Conservation (phyloP, 2,888 invertebrate species). For the Campopleginae sp. region DNA sequence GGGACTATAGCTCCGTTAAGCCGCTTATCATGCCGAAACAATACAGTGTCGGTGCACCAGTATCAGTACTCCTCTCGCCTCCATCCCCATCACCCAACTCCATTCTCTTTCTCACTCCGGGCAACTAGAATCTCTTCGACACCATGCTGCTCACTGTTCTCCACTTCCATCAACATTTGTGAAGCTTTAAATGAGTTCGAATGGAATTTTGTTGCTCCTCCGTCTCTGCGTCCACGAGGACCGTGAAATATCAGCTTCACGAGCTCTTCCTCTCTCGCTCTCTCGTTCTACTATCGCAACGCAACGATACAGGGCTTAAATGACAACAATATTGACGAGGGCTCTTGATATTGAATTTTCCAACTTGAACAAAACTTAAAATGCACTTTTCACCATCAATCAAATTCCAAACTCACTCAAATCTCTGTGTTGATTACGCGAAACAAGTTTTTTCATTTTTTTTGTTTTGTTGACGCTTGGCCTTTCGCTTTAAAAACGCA, state of each 20-base stretch:
- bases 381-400: not conserved
- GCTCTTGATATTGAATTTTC: not conserved
- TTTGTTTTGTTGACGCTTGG: not conserved
- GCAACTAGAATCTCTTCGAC: slow-evolving; percentile 39
- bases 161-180: slow-evolving; percentile 80
- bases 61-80: slow-evolving; percentile 80
- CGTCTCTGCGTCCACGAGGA: slow-evolving; percentile 34
- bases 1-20: slow-evolving; percentile 82
- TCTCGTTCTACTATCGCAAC: slow-evolving; percentile 4
- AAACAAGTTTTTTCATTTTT: not conserved
- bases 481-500: not conserved
- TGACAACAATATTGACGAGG: slow-evolving; percentile 12
- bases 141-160: slow-evolving; percentile 53
- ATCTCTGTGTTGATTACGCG: not conserved
- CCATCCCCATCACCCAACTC: slow-evolving; percentile 60
- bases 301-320: slow-evolving; percentile 23
- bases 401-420: not conserved
- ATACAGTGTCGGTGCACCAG: slow-evolving; percentile 84
- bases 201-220: slow-evolving; percentile 68
- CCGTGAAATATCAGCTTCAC: slow-evolving; percentile 10
- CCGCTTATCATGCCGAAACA: slow-evolving; percentile 85
- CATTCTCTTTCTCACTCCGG: slow-evolving; percentile 55
- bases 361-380: not conserved
- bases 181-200: slow-evolving; percentile 80
- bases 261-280: not conserved